Evolutionary conservation across 1,140 invertebrate genomes (phyloP).

Genomic region (Thaumetopoea pityocampa): DNA sequence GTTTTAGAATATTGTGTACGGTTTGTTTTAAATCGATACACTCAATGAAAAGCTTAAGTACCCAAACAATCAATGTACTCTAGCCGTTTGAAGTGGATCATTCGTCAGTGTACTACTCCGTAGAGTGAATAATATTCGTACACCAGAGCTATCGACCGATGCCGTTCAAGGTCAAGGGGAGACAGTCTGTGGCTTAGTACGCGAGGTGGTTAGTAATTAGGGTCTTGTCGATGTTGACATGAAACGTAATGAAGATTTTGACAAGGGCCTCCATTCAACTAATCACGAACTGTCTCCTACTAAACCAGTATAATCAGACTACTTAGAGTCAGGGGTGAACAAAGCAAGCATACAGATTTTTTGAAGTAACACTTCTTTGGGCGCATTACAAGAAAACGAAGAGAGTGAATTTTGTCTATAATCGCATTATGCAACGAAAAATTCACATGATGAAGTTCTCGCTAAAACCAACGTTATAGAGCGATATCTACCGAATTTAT

Average conservation of each 20-base stretch:
- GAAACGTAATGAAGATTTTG: slow-evolving; percentile 22
- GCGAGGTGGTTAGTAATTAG: slow-evolving; percentile 25
- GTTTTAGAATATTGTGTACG: too few species aligned
- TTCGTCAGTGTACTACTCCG: slow-evolving; percentile 43
- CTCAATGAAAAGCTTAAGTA: too few species aligned
- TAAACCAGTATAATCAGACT: slow-evolving; percentile 3
- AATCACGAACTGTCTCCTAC: slow-evolving; percentile 4
- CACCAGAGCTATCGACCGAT: slow-evolving; percentile 51
- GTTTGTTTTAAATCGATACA: too few species aligned
- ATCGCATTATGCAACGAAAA: too few species aligned
- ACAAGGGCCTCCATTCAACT: slow-evolving; percentile 15
- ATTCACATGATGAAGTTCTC: too few species aligned
- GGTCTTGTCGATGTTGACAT: slow-evolving; percentile 15
- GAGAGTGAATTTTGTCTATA: too few species aligned
- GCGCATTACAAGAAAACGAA: too few species aligned
- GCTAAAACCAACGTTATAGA: too few species aligned
- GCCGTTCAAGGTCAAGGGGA: slow-evolving; percentile 50
- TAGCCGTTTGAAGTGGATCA: too few species aligned
- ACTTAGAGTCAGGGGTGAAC: slow-evolving; percentile 7
- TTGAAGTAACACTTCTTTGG: not conserved
- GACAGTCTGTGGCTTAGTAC: slow-evolving; percentile 26
- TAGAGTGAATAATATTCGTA: slow-evolving; percentile 24
- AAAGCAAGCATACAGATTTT: slow-evolving; percentile 10
- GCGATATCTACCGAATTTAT: too few species aligned
- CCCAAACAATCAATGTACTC: too few species aligned